Base-by-base conservation (phyloP, 53 echinoderm and acorn worm species). In the Paelopatides confundens region DNA sequence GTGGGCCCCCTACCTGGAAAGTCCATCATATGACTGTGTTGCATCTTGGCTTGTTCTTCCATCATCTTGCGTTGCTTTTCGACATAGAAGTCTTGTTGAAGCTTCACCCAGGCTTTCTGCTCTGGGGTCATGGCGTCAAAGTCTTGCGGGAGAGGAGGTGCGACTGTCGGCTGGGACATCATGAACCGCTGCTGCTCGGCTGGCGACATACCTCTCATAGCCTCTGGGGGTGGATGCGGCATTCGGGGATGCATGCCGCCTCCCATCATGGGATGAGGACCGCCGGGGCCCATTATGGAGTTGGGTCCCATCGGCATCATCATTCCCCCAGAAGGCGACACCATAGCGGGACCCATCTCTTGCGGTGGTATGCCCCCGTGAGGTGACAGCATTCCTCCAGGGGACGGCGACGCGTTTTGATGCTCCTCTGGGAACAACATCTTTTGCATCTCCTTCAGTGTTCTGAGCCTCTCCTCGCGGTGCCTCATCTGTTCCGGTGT, bases 341-440 rank as follows among this genome's bases (percentile, higher is more conserved):
- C 91, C 87, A 68, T 86, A 79, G 81, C 86, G 69, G 81, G 91
- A 2, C 64, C 83, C 83, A 87, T 87, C 43, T 83, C 83, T 9
- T 70, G 71, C 14, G 78, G 78, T 11, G 91, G 91, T 39, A 87
- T 82, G 51, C 63, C 70, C 8, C 96, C 96, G 39, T 90, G 92
- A 0, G 96, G 96, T n/a, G 96, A 96, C 71, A 96, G 86, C 85
- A 96, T 90, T 43, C 94, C 79, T 18, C 91, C 93, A 8, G 94
- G 94, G 27, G 96, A 89, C 7, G 96, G 96, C 2, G 94, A 94
- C 37, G 87, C 86, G 58, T 87, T 93, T 27, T 91, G 91, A 35
- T 96, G 96, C 71, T 96, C 94, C 88, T 96, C 96, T 0, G 96
- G 96, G 49, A 96, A 96, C n/a, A 96, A 49, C 70, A 94, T 66